Conservation (phyloP, 2,113 vertebrate genomes). For the Ibidorhyncha struthersii region DNA sequence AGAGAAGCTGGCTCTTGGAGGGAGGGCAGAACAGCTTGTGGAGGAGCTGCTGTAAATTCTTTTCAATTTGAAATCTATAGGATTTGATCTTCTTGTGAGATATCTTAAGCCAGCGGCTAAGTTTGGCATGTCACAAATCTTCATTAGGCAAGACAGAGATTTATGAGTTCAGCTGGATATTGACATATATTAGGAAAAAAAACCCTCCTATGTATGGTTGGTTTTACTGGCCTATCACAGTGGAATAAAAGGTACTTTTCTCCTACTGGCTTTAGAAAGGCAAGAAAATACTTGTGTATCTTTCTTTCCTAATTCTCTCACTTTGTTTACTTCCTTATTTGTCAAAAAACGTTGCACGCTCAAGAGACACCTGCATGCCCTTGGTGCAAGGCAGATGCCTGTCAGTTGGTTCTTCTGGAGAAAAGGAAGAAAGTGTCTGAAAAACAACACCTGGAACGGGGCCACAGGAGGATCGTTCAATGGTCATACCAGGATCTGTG, state of each 20-base stretch:
- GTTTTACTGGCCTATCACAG: not conserved
- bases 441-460: not conserved
- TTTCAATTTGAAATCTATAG: not conserved
- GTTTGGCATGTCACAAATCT: not conserved
- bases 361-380: not conserved
- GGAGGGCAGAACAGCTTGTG: not conserved
- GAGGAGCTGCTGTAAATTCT: not conserved
- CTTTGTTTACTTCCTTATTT: not conserved
- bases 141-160: not conserved
- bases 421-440: not conserved
- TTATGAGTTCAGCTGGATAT: not conserved
- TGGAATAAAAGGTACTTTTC: not conserved
- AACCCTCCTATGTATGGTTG: not conserved
- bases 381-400: not conserved
- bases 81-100: not conserved
- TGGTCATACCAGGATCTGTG: not conserved
- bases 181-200: not conserved
- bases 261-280: not conserved
- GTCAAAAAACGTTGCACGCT: not conserved
- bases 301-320: not conserved
- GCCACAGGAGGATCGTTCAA: rapidly evolving
- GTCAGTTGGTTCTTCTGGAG: not conserved
- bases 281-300: not conserved
- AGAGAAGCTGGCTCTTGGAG: not conserved
- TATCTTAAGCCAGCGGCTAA: not conserved